Conservation (phyloP, 1,140 invertebrate genomes). For the Leptinotarsa undecemlineata region DNA sequence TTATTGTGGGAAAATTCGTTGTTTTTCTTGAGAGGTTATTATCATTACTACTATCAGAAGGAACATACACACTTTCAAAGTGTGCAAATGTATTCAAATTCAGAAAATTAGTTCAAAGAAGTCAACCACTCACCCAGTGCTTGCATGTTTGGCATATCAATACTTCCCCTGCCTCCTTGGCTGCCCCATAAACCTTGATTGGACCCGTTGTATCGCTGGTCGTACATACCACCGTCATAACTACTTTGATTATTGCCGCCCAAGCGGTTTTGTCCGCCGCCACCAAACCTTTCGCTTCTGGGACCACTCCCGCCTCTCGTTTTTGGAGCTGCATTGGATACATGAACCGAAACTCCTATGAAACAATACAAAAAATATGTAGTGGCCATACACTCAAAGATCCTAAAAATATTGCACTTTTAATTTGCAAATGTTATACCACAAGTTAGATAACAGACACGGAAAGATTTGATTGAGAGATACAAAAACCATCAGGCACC, state of each 20-base stretch:
- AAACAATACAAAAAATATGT: not conserved
- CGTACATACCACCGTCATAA: constrained; percentile 58
- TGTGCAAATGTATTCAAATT: too few species aligned
- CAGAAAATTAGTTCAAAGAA: too few species aligned
- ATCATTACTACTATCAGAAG: too few species aligned
- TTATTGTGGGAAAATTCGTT: too few species aligned
- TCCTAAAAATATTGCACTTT: too few species aligned
- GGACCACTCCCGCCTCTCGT: constrained; percentile 60
- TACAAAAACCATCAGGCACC: too few species aligned
- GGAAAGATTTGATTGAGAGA: too few species aligned
- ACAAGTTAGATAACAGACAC: too few species aligned
- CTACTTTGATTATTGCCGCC: constrained; percentile 51
- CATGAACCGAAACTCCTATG: constrained; percentile 85
- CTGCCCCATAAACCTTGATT: constrained; percentile 72
- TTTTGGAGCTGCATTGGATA: constrained; percentile 93
- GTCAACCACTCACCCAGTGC: not conserved
- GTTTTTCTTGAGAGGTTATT: too few species aligned
- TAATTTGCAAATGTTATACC: too few species aligned
- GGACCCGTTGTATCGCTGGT: constrained; percentile 51
- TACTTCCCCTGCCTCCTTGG: constrained; percentile 65
- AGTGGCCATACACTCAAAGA: too few species aligned
- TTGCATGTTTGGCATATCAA: constrained; percentile 86
- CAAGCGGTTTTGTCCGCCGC: constrained; percentile 51
- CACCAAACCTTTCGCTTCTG: constrained; percentile 47
- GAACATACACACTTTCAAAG: too few species aligned